Conservation (phyloP, 2,888 invertebrate species). For the Anoplius nigerrimus region DNA sequence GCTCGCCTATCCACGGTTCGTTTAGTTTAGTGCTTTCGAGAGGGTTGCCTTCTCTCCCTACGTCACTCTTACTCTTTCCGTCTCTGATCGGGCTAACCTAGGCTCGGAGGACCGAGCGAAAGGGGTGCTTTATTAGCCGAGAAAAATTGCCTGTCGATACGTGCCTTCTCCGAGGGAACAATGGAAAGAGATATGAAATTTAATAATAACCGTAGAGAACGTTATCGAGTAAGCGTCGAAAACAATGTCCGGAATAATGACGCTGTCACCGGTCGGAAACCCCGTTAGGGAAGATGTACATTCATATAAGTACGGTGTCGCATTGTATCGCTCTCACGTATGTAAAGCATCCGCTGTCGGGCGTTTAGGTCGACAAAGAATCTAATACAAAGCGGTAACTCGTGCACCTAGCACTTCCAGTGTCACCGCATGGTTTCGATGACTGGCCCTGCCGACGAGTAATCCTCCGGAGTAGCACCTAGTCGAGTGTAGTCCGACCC, state of each 20-base stretch:
- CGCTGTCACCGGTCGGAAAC: too few species aligned
- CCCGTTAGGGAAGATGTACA: too few species aligned
- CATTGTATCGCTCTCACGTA: neutral
- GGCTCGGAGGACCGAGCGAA: constrained; percentile 8
- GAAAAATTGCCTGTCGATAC: constrained; percentile 4
- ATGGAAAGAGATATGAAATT: too few species aligned
- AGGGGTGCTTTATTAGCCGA: constrained; percentile 17
- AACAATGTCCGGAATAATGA: too few species aligned
- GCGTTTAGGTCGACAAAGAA: constrained; percentile 41
- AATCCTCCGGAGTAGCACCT: constrained; percentile 62
- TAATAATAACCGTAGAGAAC: too few species aligned
- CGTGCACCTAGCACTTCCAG: constrained; percentile 52
- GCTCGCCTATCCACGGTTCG: constrained; percentile 61
- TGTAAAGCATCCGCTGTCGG: constrained; percentile 48
- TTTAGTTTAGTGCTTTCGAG: constrained; percentile 66
- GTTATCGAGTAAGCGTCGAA: too few species aligned
- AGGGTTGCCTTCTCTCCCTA: constrained; percentile 37
- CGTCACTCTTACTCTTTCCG: constrained; percentile 3
- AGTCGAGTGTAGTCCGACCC: constrained; percentile 51
- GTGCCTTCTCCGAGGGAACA: too few species aligned
- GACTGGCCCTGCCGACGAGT: constrained; percentile 61
- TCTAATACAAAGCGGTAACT: constrained; percentile 55
- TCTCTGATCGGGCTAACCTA: constrained; percentile 14
- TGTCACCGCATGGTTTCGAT: constrained; percentile 63
- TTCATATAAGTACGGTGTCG: too few species aligned